These are phyloP conservation scores for Cherax destructor DNA, from an alignment of 1,140 invertebrate species.

Conservation along the genomic window DNA sequence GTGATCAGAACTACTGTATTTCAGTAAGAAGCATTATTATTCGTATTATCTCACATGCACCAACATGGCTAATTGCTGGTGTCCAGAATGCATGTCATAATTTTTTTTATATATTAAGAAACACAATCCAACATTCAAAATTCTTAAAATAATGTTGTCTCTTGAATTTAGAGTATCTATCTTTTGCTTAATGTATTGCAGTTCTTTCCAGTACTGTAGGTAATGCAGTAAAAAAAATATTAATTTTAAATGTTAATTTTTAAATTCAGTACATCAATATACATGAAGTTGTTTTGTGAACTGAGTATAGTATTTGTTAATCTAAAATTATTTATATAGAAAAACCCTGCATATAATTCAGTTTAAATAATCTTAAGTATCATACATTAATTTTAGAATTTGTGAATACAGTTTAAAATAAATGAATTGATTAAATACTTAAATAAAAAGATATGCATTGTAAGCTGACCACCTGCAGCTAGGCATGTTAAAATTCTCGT, in stretches of 20 bases:
- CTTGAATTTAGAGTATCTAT: too few species aligned
- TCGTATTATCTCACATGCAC: neutral
- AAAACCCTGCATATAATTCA: too few species aligned
- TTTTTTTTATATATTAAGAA: neutral
- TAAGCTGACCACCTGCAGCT: slow-evolving; percentile 7
- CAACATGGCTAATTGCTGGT: neutral
- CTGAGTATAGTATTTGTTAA: too few species aligned
- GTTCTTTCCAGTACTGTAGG: too few species aligned
- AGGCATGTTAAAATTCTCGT: neutral
- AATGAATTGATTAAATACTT: neutral
- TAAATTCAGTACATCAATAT: neutral
- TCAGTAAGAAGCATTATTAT: slow-evolving; percentile 23
- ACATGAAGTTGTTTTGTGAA: too few species aligned
- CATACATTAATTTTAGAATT: neutral
- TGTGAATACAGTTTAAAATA: neutral
- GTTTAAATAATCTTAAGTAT: too few species aligned
- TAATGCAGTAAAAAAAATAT: too few species aligned
- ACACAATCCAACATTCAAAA: neutral
- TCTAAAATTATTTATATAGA: too few species aligned
- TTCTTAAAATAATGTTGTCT: too few species aligned
- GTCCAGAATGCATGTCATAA: neutral
- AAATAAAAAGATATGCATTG: neutral
- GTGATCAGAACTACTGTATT: neutral
- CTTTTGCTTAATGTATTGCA: too few species aligned
- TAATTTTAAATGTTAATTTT: neutral